Evolutionary conservation across 2,113 vertebrate species (phyloP), one percentile per base, ranked within the genome.

Genomic region (Microcebus griseorufus): DNA sequence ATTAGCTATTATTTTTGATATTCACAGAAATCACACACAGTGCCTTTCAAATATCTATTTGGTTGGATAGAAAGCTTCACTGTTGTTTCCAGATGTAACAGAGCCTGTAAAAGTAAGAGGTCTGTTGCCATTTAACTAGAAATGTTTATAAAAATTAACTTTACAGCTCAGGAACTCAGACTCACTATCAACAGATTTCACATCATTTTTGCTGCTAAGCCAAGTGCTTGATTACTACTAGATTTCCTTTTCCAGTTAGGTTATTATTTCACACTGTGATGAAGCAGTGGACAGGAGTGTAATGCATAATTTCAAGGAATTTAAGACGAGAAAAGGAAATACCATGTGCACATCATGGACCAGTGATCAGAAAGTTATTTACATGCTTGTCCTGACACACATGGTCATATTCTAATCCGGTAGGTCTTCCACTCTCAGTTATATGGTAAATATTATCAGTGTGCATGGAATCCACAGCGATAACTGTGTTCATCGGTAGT

Each of bases 231-330:
- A 95, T 95, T 93, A 96, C 86, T 76, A 45, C 45, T 79, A 91
- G 62, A 73, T 62, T 93, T 73, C 85, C 87, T 97, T 89, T 93
- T 94, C 53, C 60, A 75, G 64, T 73, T 73, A 97, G 45, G 83
- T 93, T 95, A 97, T 97, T 97, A 97, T 97, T 97, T 96, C 82
- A 97, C 84, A 93, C 64, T 94, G 85, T 76, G 34, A 53, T 96
- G 79, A 97, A 96, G 87, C 94, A 79, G 93, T 91, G 53, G 69
- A 27, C 72, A 96, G 34, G 48, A 80, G 48, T 72, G 45, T 88
- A 97, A 95, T 97, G 80, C 55, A 94, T 94, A 95, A 93, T 97
- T 97, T 97, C 84, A 97, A 88, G 88, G 51, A 95, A 94, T 93
- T 96, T 97, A 96, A 91, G 64, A 88, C 92, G 78, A 96, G 82